Conservation (phyloP, 2,797 vertebrate species). For the Myotis vivesi region DNA sequence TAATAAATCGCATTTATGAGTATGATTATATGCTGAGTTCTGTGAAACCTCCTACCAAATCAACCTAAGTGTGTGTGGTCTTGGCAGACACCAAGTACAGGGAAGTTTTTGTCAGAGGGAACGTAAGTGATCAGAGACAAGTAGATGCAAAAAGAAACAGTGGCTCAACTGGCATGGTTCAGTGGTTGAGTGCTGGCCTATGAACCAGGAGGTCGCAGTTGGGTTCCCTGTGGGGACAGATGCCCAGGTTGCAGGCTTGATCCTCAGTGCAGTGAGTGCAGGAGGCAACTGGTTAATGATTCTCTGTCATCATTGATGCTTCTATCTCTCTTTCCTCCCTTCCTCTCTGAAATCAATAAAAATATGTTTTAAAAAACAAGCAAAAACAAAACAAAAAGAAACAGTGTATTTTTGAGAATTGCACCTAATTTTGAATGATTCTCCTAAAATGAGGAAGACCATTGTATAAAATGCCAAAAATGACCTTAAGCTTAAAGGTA, state of each 20-base stretch:
- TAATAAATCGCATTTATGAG: not conserved
- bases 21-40: not conserved
- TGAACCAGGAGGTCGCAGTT: no score
- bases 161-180: no score
- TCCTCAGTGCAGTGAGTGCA: no score
- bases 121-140: not conserved
- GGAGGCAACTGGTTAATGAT: no score
- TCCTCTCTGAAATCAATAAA: no score
- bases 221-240: no score
- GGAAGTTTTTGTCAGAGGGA: not conserved
- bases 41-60: not conserved
- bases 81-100: not conserved
- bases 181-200: no score
- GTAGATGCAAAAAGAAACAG: not conserved
- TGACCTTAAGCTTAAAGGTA: not conserved
- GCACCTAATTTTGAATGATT: not conserved
- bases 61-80: not conserved
- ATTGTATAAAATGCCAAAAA: not conserved
- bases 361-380: no score
- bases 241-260: no score
- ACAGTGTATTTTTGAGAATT: not conserved
- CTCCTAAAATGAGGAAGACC: not conserved
- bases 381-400: not conserved
- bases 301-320: no score
- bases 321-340: no score